phyloP scores from a whole-genome alignment of 2,113 vertebrate species.

The Verasper variegatus region DNA sequence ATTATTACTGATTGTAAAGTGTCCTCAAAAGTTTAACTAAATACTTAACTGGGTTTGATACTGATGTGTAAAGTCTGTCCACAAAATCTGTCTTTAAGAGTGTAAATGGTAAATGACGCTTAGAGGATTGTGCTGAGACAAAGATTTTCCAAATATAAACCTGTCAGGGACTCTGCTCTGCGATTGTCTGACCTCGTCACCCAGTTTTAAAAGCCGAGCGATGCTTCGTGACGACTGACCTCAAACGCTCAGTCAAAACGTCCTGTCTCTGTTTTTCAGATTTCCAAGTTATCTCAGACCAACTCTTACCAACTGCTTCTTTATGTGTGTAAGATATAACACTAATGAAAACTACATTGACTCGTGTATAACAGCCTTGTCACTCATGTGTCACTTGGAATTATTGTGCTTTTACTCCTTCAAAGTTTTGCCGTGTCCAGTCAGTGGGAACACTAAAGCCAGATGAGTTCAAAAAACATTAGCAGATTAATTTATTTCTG shows the following conservation, averaged over 20 bases:
- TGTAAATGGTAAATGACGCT: background rate
- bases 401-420: slow-evolving; percentile 56
- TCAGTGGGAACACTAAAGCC: slow-evolving; percentile 63
- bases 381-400: slow-evolving; percentile 63
- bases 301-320: slow-evolving; percentile 68
- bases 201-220: background rate
- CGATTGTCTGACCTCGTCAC: background rate
- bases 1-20: background rate
- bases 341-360: slow-evolving; percentile 58
- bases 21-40: background rate
- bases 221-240: slow-evolving; percentile 8
- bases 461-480: slow-evolving; percentile 61
- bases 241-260: background rate
- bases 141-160: background rate
- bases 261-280: slow-evolving; percentile 9
- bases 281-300: slow-evolving; percentile 7
- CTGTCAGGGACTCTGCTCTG: slow-evolving; percentile 3
- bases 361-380: slow-evolving; percentile 65
- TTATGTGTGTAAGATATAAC: slow-evolving; percentile 51
- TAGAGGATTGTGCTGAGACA: background rate
- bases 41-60: background rate
- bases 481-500: slow-evolving; percentile 81
- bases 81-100: background rate
- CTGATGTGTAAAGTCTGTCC: background rate
- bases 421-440: slow-evolving; percentile 49